A percentile compares a stretch with the other conserved stretches of the same genome.
Conservation (phyloP, 2,113 vertebrate genomes). For the Arizona elegans region DNA sequence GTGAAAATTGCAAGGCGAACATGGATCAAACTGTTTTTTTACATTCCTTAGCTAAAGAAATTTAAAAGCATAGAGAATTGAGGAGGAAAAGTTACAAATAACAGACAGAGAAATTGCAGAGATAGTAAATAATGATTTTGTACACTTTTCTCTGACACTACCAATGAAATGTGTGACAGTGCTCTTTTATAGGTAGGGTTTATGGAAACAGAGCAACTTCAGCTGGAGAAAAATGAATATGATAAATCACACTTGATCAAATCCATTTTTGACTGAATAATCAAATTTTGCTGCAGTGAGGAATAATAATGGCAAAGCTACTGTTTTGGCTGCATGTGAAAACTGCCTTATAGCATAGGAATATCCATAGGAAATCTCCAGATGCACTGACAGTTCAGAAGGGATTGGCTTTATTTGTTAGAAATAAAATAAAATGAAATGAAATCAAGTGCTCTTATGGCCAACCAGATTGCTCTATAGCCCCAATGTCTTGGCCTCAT, state of each 20-base stretch:
- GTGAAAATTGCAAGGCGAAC: background rate
- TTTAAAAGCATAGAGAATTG: slow-evolving; percentile 10
- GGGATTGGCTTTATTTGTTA: background rate
- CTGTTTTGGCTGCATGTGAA: background rate
- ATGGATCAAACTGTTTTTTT: background rate
- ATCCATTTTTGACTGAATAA: slow-evolving; percentile 15
- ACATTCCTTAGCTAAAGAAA: background rate
- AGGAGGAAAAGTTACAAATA: slow-evolving; percentile 9
- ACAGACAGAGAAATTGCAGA: slow-evolving; percentile 25
- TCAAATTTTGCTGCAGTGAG: background rate
- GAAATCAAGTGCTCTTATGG: background rate
- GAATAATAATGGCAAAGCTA: background rate
- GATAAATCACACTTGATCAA: background rate
- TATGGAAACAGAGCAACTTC: background rate
- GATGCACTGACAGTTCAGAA: background rate
- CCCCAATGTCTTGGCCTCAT: background rate
- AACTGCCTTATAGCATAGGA: background rate
- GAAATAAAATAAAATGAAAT: background rate
- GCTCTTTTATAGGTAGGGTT: background rate
- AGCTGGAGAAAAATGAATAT: background rate
- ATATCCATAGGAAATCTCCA: background rate
- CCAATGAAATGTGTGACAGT: background rate
- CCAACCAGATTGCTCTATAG: background rate
- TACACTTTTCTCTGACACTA: slow-evolving; percentile 5
- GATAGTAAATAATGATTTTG: slow-evolving; percentile 22